Percentiles rank a stretch among this genome's conserved stretches.
phyloP scores from a whole-genome alignment of 1,140 invertebrate species.

The Protaetia brevitarsis region DNA sequence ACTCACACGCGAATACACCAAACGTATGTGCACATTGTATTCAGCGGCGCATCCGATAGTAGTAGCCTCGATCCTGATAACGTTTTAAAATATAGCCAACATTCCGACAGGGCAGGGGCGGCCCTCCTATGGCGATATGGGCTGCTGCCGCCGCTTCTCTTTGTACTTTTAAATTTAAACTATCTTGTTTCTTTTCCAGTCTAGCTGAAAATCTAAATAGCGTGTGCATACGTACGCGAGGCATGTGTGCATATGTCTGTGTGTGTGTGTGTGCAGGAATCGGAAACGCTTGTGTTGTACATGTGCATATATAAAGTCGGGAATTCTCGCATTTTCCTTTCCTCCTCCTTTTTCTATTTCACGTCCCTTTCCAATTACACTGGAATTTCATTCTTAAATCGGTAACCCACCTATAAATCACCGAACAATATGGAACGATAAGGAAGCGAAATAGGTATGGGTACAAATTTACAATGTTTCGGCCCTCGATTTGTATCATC shows the following conservation, averaged over 20 bases:
- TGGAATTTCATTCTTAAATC: constrained; percentile 23
- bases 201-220: constrained; percentile 35
- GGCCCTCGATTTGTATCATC: neutral
- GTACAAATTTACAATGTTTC: neutral
- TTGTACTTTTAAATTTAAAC: constrained; percentile 37
- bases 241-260: neutral
- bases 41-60: constrained; percentile 32
- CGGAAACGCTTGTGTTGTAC: neutral
- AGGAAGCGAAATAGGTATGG: constrained; percentile 10
- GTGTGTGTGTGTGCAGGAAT: neutral
- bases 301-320: neutral
- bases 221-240: neutral
- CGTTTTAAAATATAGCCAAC: constrained; percentile 36
- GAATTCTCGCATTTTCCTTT: neutral
- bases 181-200: constrained; percentile 33
- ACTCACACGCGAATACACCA: constrained; percentile 6
- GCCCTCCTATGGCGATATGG: neutral
- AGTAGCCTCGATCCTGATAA: constrained; percentile 29
- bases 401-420: constrained; percentile 19
- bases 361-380: constrained; percentile 19
- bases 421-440: constrained; percentile 14
- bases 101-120: constrained; percentile 8
- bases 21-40: constrained; percentile 27
- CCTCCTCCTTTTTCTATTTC: neutral
- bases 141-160: constrained; percentile 26